A percentile compares a stretch with the other conserved stretches of the same genome.
Evolutionary conservation across 2,113 vertebrate genomes (phyloP).

Genomic region (Callaeas wilsoni): DNA sequence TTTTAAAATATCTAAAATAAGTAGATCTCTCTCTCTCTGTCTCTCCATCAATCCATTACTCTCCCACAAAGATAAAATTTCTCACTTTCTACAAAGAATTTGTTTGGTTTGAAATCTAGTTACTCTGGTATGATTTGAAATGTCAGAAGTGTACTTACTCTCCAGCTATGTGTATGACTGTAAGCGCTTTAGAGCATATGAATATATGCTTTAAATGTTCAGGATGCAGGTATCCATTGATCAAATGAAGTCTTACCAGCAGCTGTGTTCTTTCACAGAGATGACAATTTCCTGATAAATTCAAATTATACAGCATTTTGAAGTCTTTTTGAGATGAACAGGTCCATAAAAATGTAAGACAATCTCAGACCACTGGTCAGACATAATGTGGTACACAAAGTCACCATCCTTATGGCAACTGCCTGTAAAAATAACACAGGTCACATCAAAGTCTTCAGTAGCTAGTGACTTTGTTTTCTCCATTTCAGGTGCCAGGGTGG

Average conservation of each 20-base stretch:
- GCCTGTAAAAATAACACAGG: slow-evolving; percentile 55
- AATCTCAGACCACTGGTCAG: slow-evolving; percentile 21
- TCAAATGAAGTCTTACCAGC: background rate
- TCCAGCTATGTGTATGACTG: background rate
- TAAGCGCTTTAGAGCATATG: background rate
- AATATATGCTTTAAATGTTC: background rate
- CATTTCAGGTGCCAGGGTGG: slow-evolving; percentile 67
- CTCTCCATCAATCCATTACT: background rate
- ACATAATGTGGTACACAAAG: background rate
- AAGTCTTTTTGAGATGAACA: background rate
- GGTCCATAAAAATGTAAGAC: slow-evolving; percentile 9
- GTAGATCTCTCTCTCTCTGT: background rate
- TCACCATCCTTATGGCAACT: slow-evolving; percentile 41
- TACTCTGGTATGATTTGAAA: background rate
- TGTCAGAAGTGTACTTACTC: background rate
- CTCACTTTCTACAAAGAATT: background rate
- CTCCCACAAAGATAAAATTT: background rate
- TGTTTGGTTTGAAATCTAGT: background rate
- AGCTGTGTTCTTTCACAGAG: background rate
- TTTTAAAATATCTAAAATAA: background rate
- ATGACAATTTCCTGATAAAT: background rate
- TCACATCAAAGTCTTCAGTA: slow-evolving; percentile 45
- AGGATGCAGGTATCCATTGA: background rate
- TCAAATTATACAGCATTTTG: background rate
- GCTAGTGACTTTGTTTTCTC: slow-evolving; percentile 52